Base-by-base conservation (phyloP, 2,888 invertebrate genomes). In the Criorhina ranunculi region DNA sequence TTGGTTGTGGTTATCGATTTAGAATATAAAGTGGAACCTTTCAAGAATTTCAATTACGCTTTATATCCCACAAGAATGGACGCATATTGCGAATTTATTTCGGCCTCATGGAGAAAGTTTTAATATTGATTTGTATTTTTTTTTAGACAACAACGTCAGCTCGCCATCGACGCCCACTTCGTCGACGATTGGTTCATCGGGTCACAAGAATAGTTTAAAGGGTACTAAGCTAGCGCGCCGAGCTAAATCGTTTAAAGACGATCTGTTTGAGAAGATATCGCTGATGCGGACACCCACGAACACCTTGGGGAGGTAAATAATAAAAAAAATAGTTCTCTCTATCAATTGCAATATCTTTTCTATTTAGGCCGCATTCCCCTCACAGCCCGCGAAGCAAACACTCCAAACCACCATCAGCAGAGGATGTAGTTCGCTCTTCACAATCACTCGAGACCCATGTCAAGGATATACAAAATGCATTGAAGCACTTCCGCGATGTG, bases 191-290 rank as follows among this genome's bases (percentile, higher is more conserved):
- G 87, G 87, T 72, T 89, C 91, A 42, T 91, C 91, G 87, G 96
- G 95, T 76, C 95, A 95, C 90, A 96, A 96, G 90, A 95, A 95
- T 88, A 95, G 95, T 87, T 93, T 95, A 92, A 96, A 96, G 90
- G 95, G 96, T 90, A 96, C 96, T 88, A 96, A 96, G 92, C 93
- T 97, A 92, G 97, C 97, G 78, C 93, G 96, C 87, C 94, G 97
- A 87, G 97, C 97, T 87, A 95, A 97, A 88, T 97, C 97, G 87
- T 97, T 98, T 93, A 98, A 97, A 93, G 97, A 97, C 94, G 97
- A 97, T 93, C 94, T 98, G 90, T 94, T 97, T 91, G 97, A 97
- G 92, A 96, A 96, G 92, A 95, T 97, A 91, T 96, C 96, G 88
- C 96, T 96, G 92, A 97, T 97, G 95, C 95, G 97, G 88, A 96